Conservation (phyloP, 1,140 invertebrate genomes). For the Aphaenogaster ashmeadi region DNA sequence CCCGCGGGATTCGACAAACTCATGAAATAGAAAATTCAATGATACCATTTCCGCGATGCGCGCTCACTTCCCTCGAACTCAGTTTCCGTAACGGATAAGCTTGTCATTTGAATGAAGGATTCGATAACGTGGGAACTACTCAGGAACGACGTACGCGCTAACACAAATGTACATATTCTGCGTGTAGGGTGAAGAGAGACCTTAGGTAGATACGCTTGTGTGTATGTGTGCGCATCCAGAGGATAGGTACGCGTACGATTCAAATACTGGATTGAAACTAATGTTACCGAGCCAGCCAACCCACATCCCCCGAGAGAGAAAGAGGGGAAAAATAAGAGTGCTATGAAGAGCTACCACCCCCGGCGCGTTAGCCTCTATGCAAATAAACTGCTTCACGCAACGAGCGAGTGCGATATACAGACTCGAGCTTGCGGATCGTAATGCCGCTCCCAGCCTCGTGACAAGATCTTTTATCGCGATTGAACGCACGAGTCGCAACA, state of each 20-base stretch:
- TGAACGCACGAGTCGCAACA: slow-evolving; percentile 81
- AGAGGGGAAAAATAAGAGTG: slow-evolving; percentile 74
- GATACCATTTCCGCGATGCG: slow-evolving; percentile 2
- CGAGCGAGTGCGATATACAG: slow-evolving; percentile 71
- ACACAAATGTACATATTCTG: not conserved
- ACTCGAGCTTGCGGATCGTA: slow-evolving; percentile 75
- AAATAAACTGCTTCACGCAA: slow-evolving; percentile 77
- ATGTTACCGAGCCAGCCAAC: slow-evolving; percentile 15
- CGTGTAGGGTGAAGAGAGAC: not conserved
- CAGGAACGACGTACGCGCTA: not conserved
- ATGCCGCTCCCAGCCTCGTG: slow-evolving; percentile 80
- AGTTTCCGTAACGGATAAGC: slow-evolving; percentile 13
- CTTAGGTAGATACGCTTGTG: not conserved
- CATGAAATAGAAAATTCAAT: slow-evolving; percentile 47
- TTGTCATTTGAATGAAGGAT: slow-evolving; percentile 55
- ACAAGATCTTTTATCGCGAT: slow-evolving; percentile 86
- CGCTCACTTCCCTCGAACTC: not conserved
- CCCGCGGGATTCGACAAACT: slow-evolving; percentile 12
- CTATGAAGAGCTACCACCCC: slow-evolving; percentile 65
- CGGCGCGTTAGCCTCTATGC: slow-evolving; percentile 75
- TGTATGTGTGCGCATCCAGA: not conserved
- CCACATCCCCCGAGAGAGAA: not conserved
- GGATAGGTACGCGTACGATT: slow-evolving; percentile 66
- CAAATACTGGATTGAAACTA: slow-evolving; percentile 67
- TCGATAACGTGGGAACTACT: slow-evolving; percentile 55